These are phyloP conservation scores for Anas capensis DNA, from an alignment of 2,797 vertebrate genomes.

Conservation along the genomic window DNA sequence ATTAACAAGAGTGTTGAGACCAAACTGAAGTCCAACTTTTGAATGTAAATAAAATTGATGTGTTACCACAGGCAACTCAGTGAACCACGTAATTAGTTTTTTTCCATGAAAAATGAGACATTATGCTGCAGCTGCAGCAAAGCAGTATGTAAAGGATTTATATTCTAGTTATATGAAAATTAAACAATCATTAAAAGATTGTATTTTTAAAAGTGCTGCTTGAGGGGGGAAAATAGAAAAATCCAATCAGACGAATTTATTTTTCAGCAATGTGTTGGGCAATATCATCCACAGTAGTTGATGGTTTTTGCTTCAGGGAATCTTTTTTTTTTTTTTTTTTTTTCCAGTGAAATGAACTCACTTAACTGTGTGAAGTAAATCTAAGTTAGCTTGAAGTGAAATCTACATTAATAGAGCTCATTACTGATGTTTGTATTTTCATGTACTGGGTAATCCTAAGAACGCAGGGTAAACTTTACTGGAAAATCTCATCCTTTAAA, in stretches of 20 bases:
- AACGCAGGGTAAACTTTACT: not conserved
- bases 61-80: constrained; percentile 75
- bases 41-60: constrained; percentile 80
- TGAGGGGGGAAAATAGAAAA: constrained; percentile 9
- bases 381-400: constrained; percentile 51
- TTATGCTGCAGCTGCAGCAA: constrained; percentile 67
- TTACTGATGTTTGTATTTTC: constrained; percentile 48
- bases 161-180: constrained; percentile 74
- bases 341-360: constrained; percentile 47
- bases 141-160: constrained; percentile 67
- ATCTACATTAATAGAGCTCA: constrained; percentile 45
- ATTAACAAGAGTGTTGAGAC: constrained; percentile 54
- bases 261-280: constrained; percentile 32
- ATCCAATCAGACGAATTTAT: constrained; percentile 61
- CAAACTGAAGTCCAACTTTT: constrained; percentile 68
- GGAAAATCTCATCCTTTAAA: not conserved
- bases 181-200: constrained; percentile 76
- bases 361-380: constrained; percentile 63
- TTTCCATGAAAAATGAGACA: constrained; percentile 75
- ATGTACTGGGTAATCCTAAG: not conserved
- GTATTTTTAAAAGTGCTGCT: constrained; percentile 69
- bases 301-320: constrained; percentile 55
- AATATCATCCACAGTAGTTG: constrained; percentile 27
- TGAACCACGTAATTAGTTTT: constrained; percentile 78
- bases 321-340: constrained; percentile 35